Conservation (phyloP, 30 jellyfish, hydroid and myxozoan species). For the Clytia hemisphaerica region DNA sequence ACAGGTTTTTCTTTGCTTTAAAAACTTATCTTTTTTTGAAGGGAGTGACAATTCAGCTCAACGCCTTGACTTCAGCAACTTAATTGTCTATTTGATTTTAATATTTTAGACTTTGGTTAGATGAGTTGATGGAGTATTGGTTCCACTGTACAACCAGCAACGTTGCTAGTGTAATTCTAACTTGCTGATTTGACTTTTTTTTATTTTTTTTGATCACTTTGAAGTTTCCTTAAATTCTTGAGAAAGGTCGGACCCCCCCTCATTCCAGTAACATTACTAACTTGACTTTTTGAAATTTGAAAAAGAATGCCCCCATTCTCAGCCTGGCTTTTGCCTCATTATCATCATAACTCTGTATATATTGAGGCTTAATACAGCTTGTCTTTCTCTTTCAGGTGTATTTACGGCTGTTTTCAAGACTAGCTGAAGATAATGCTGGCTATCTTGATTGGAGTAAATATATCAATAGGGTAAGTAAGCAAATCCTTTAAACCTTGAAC, state of each 20-base stretch:
- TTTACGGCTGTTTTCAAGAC: slow-evolving; percentile 57
- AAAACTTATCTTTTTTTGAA: no score
- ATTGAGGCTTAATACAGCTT: no score
- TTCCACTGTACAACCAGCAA: slow-evolving; percentile 58
- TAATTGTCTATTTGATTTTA: not conserved
- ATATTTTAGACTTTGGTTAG: slow-evolving; percentile 73
- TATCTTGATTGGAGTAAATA: slow-evolving; percentile 79
- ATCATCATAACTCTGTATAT: no score
- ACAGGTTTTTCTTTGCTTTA: no score
- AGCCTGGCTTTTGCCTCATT: not conserved
- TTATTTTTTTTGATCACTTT: not conserved
- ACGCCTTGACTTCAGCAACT: no score
- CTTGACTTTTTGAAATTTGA: no score
- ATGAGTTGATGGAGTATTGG: slow-evolving; percentile 74
- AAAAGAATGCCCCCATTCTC: no score
- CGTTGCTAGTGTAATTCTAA: slow-evolving; percentile 58
- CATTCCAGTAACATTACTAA: no score
- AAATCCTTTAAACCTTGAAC: no score
- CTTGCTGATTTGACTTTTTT: not conserved
- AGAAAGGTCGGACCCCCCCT: no score
- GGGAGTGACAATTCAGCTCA: no score
- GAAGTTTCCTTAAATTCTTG: not conserved
- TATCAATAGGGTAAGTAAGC: slow-evolving; percentile 56
- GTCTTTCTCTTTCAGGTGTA: slow-evolving; percentile 33
- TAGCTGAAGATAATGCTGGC: slow-evolving; percentile 66